Evolutionary conservation across 2,888 invertebrate species (phyloP).

Genomic region (Aradus depressus): DNA sequence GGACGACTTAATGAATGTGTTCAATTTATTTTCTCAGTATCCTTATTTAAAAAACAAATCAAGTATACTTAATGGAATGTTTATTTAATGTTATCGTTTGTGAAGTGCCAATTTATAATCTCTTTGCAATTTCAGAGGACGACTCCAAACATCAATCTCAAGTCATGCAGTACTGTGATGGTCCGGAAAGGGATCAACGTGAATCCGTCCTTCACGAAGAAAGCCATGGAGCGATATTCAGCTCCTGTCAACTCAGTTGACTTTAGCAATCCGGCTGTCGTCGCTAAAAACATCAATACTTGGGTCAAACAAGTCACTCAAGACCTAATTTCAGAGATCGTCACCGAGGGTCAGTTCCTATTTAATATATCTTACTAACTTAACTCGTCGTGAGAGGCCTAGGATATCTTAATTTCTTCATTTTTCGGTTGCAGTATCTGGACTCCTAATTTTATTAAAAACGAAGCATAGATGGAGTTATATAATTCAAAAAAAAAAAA

Average conservation of each 20-base stretch:
- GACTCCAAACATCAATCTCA: slow-evolving; percentile 19
- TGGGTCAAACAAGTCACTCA: slow-evolving; percentile 49
- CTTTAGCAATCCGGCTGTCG: slow-evolving; percentile 39
- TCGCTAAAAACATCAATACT: slow-evolving; percentile 44
- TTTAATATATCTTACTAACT: no score
- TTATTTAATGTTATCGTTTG: no score
- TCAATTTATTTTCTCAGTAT: no score
- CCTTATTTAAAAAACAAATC: no score
- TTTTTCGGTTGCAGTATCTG: neutral
- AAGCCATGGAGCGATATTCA: slow-evolving; percentile 41
- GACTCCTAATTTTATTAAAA: neutral
- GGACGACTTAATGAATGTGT: no score
- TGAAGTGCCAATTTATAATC: no score
- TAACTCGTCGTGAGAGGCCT: neutral
- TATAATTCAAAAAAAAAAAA: neutral
- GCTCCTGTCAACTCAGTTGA: slow-evolving; percentile 43
- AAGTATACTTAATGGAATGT: no score
- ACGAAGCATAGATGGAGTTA: neutral
- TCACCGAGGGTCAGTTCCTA: slow-evolving; percentile 45
- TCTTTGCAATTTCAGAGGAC: slow-evolving; percentile 19
- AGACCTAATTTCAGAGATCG: slow-evolving; percentile 44
- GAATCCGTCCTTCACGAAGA: slow-evolving; percentile 39
- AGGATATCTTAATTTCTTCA: neutral
- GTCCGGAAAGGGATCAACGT: slow-evolving; percentile 27
- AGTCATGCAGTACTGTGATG: slow-evolving; percentile 29